These are phyloP conservation scores for Triops cancriformis DNA, from an alignment of 1,140 invertebrate species.

Conservation along the genomic window DNA sequence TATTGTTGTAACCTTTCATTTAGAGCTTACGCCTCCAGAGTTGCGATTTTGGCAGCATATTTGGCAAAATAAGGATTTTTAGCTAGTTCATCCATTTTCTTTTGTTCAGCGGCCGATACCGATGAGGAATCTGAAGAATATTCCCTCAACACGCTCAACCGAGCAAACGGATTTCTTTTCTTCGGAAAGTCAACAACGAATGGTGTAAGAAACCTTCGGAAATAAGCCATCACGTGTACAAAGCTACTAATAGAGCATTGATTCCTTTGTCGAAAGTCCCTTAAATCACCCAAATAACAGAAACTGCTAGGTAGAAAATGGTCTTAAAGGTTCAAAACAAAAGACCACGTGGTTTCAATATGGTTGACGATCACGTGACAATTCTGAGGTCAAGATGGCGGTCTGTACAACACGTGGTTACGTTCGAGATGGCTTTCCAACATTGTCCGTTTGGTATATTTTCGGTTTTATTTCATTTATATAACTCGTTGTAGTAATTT, in stretches of 20 bases:
- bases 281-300: not conserved
- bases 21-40: slow-evolving; percentile 50
- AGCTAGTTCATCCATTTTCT: slow-evolving; percentile 18
- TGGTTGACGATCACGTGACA: no score
- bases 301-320: not conserved
- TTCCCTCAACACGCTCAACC: not conserved
- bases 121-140: not conserved
- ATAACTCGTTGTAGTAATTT: not conserved
- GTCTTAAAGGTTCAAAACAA: not conserved
- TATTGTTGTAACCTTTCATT: slow-evolving; percentile 1
- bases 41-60: slow-evolving; percentile 66
- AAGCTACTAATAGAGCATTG: not conserved
- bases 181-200: not conserved
- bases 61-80: slow-evolving; percentile 73
- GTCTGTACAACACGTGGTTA: no score
- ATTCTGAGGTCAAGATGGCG: no score
- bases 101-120: not conserved
- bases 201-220: not conserved
- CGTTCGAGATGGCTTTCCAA: no score
- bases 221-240: not conserved
- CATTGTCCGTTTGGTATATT: no score
- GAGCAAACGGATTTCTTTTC: not conserved
- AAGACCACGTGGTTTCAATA: not conserved
- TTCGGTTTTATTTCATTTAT: not conserved
- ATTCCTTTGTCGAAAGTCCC: no score